Base-by-base conservation (phyloP, 1,140 invertebrate species). In the Aradophagus sp. region DNA sequence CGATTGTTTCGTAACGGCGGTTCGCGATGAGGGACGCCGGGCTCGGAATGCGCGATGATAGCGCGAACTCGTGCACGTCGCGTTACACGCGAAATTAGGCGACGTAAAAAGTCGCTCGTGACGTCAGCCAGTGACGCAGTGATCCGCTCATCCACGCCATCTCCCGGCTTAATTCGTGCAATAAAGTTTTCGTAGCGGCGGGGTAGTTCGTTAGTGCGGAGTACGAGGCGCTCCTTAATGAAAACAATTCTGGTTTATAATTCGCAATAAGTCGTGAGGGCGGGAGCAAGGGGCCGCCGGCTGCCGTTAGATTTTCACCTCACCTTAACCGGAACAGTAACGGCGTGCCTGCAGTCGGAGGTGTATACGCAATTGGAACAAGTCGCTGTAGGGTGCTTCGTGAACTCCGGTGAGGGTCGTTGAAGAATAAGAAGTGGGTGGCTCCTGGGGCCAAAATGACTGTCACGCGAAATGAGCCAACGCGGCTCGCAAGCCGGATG, bases 401-500 rank as follows among this genome's bases (percentile, higher is more conserved):
- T 66, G 55, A 66, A 61, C 53, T 68, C 48, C 52, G 55, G 27
- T 42, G 53, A 65, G 61, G 58, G 67, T 67, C 66, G 59, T 63
- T 65, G 55, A 71, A 58, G 61, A 65, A 59, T 53, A 68, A 73
- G 67, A 73, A 56, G 47, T 53, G 58, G 65, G 53, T 47, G 55
- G 52, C 27, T 55, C 50, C 20, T 11, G 50, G 41, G 55, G 53
- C 38, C 35, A 69, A 77, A 75, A 78, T 70, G 78, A 80, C 73
- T 79, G 79, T 80, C 78, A 77, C 72, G 77, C 77, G 74, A 82
- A 81, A 82, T 81, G 80, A 81, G 80, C 53, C 77, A 73, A 42
- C 69, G 34, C 38, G 62, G 19, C 55, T 56, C 53, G 20, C 20
- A 15, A 45, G 20, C 41, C 44, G 41, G 36, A 41, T 50, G 56